A percentile compares a stretch with the other conserved stretches of the same genome.
phyloP scores from a whole-genome alignment of 2,113 vertebrate genomes.

The Orcinus orca region DNA sequence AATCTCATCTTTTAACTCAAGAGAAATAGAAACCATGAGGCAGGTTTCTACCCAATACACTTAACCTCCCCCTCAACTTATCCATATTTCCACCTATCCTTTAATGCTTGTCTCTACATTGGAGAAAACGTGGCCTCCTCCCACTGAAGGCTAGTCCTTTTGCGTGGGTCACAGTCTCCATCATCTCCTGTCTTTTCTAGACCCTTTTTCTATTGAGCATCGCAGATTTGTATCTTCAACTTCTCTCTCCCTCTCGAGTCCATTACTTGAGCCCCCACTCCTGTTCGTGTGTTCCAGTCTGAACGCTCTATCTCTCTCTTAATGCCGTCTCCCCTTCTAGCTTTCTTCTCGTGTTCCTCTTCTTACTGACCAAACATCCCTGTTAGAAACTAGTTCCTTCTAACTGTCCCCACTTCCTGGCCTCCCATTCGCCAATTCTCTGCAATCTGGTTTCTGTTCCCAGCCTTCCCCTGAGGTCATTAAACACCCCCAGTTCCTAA shows the following conservation, averaged over 20 bases:
- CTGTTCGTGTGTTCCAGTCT: not conserved
- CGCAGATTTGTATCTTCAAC: not conserved
- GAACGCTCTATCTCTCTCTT: not conserved
- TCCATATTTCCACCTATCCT: not conserved
- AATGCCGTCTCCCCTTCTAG: not conserved
- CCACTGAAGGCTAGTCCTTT: not conserved
- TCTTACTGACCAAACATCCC: not conserved
- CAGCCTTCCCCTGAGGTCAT: not conserved
- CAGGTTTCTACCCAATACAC: not conserved
- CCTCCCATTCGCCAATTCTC: not conserved
- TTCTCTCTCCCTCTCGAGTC: too few species aligned
- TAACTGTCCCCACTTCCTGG: not conserved
- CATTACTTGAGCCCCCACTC: too few species aligned
- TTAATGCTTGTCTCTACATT: not conserved
- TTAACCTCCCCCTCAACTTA: not conserved
- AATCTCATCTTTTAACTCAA: not conserved
- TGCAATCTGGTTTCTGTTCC: not conserved
- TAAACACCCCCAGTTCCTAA: not conserved
- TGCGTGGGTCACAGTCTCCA: fast-evolving
- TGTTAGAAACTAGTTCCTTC: not conserved
- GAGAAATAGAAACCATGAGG: not conserved
- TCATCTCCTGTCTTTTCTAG: not conserved
- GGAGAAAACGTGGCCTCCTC: not conserved
- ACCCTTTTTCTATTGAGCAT: not conserved
- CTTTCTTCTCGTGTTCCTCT: not conserved